Percentiles rank a stretch among this genome's conserved stretches.
Evolutionary conservation across 1,140 invertebrate genomes (phyloP).

Genomic region (Trichoplusia ni): DNA sequence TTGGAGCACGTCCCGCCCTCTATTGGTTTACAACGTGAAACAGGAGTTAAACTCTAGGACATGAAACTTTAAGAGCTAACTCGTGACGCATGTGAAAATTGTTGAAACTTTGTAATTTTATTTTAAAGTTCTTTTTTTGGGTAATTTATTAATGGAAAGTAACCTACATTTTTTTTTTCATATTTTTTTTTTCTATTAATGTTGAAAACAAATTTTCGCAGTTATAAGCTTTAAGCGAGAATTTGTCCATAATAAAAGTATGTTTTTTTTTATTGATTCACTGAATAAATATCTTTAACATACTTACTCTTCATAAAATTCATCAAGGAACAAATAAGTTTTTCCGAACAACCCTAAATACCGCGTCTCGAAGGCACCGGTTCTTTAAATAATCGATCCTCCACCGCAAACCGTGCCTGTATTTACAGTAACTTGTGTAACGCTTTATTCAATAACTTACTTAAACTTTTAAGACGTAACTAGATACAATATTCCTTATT

Average conservation of each 20-base stretch:
- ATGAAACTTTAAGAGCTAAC: too few species aligned
- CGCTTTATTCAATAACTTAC: slow-evolving; percentile 24
- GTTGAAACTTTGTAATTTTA: too few species aligned
- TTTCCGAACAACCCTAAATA: slow-evolving; percentile 1
- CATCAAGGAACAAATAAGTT: slow-evolving; percentile 2
- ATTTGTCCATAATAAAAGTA: too few species aligned
- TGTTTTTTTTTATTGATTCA: too few species aligned
- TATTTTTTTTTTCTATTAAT: too few species aligned
- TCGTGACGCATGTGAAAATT: too few species aligned
- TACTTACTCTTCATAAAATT: neutral
- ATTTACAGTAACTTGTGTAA: slow-evolving; percentile 27
- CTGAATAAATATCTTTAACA: neutral
- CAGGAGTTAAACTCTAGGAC: neutral
- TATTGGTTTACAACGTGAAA: neutral
- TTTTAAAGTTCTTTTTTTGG: too few species aligned
- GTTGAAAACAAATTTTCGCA: too few species aligned
- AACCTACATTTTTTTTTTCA: too few species aligned
- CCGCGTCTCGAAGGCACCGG: slow-evolving; percentile 5
- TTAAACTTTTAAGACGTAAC: slow-evolving; percentile 14
- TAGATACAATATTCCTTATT: slow-evolving; percentile 6
- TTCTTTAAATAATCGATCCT: slow-evolving; percentile 31
- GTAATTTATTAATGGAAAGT: too few species aligned
- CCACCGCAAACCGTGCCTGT: slow-evolving; percentile 18
- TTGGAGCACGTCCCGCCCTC: neutral
- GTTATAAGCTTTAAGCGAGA: too few species aligned